Base-by-base conservation (phyloP, 1,140 invertebrate species). In the Brachionus rotundiformis region DNA sequence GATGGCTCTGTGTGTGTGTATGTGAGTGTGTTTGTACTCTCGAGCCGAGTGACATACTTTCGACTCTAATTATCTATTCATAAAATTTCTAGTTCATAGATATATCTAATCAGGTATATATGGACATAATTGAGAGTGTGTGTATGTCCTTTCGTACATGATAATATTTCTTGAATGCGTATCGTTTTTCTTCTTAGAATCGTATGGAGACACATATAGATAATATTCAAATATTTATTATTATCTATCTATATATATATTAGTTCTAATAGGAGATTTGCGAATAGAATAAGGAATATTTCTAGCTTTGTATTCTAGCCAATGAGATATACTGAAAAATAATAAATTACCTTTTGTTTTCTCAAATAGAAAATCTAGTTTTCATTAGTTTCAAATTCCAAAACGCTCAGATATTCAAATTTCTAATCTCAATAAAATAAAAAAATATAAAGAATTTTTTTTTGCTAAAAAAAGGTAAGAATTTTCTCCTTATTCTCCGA, bases 1-100 rank as follows among this genome's bases (percentile, higher is more conserved):
- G 47, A n/a, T 49, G 13, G 19, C 19, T 49, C 47, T 41, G 39
- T 49, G 47, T n/a, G n/a, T n/a, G n/a, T n/a, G n/a, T n/a, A n/a
- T n/a, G n/a, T n/a, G n/a, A n/a, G n/a, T 19, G 47, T 54, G 47
- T 54, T 54, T 54, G 47, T 54, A 54, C 47, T 54, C 47, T 54
- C 47, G 47, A 54, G 23, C 23, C 47, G 33, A 36, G 36, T 68
- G 63, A 68, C 63, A 68, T 68, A 68, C 29, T 68, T 68, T 33
- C 33, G 27, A 19, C 33, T 36, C 29, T 68, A 68, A 68, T 68
- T 68, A 68, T 68, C 63, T 68, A 68, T 68, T 68, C 63, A 68
- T 31, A 68, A 68, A 54, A 63, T 63, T 68, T 68, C 63, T 68
- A 68, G 63, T 68, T 68, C 63, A 68, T 68, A 68, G 63, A 68